These are phyloP conservation scores for Druceiella hillmani DNA, from an alignment of 2,888 invertebrate species.

Conservation along the genomic window DNA sequence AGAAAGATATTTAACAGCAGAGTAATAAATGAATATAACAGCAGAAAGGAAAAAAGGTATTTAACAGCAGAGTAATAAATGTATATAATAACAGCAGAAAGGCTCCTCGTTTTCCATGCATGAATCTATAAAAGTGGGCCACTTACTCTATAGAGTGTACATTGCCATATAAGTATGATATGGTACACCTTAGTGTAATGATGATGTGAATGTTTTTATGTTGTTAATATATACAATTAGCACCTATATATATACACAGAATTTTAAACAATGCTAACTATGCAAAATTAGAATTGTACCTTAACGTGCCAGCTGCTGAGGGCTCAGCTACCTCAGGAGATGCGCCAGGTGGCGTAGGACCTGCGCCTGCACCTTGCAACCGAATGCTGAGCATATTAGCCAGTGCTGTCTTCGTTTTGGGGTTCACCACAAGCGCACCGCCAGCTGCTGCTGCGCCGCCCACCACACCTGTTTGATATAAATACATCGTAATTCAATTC, in stretches of 20 bases:
- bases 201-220: too few relatives aligned
- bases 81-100: too few relatives aligned
- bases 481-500: not conserved
- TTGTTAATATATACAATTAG: too few relatives aligned
- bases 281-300: slow-evolving; percentile 29
- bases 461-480: not conserved
- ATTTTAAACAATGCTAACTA: not conserved
- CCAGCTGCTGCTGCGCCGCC: slow-evolving; percentile 21
- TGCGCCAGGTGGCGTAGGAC: slow-evolving; percentile 27
- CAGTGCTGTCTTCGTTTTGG: slow-evolving; percentile 91
- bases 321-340: slow-evolving; percentile 54
- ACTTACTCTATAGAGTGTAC: too few relatives aligned
- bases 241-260: not conserved
- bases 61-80: too few relatives aligned
- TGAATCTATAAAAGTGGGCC: too few relatives aligned
- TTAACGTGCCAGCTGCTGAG: slow-evolving; percentile 63
- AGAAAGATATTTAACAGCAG: too few relatives aligned
- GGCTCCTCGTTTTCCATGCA: too few relatives aligned
- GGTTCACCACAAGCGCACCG: slow-evolving; percentile 65
- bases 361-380: slow-evolving; percentile 38
- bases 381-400: slow-evolving; percentile 91
- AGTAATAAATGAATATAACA: too few relatives aligned
- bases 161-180: too few relatives aligned
- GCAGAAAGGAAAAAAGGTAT: too few relatives aligned
- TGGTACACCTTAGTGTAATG: too few relatives aligned